These are phyloP conservation scores for Dasysyrphus albostriatus DNA, from an alignment of 2,888 invertebrate species.

Conservation along the genomic window DNA sequence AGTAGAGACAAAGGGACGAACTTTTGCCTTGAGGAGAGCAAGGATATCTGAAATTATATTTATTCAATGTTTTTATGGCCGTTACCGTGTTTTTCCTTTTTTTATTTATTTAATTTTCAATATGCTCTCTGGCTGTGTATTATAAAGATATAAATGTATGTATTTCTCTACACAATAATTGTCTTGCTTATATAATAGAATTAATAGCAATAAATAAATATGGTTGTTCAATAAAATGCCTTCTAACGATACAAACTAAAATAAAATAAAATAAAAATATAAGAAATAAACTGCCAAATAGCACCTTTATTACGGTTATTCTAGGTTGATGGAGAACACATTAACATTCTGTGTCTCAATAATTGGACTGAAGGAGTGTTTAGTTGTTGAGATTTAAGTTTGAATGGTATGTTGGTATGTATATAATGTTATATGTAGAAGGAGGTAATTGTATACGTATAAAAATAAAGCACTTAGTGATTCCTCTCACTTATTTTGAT, in stretches of 20 bases:
- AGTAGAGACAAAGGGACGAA: conserved; percentile 48
- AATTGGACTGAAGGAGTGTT: conserved; percentile 11
- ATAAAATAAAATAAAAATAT: neutral
- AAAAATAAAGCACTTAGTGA: neutral
- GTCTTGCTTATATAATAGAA: conserved; percentile 30
- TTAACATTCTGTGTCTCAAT: conserved; percentile 23
- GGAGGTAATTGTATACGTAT: too few species aligned
- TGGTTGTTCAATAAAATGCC: conserved; percentile 49
- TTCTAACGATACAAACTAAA: conserved; percentile 15
- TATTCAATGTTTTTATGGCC: conserved; percentile 44
- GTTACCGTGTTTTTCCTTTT: conserved; percentile 11
- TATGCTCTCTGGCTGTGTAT: conserved; percentile 19
- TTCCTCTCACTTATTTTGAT: neutral
- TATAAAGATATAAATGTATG: neutral
- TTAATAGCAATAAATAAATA: conserved; percentile 41
- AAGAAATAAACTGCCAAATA: neutral
- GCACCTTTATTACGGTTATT: conserved; percentile 30
- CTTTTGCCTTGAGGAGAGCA: conserved; percentile 12
- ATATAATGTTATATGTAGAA: neutral
- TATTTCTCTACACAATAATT: conserved; percentile 25
- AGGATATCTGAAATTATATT: conserved; percentile 49
- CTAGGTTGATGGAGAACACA: conserved; percentile 6
- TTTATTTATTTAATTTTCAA: conserved; percentile 36
- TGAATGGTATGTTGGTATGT: neutral
- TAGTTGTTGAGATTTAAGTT: too few species aligned